These are phyloP conservation scores for Nesogale talazaci DNA, from an alignment of 2,113 vertebrate genomes.

Conservation along the genomic window DNA sequence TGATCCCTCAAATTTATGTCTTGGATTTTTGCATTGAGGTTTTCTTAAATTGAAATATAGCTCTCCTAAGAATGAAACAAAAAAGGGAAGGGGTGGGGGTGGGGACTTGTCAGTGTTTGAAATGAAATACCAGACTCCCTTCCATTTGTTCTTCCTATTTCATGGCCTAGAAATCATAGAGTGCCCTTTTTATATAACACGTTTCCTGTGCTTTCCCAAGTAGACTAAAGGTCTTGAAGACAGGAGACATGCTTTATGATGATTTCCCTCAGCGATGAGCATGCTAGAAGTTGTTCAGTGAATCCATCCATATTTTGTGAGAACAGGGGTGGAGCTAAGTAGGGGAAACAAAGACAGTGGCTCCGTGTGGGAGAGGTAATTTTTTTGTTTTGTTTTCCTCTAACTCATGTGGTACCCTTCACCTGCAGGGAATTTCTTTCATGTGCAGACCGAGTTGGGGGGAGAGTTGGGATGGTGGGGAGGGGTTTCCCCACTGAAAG, in stretches of 20 bases:
- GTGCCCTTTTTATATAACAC: neutral
- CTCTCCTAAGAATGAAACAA: conserved; percentile 8
- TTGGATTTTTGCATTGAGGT: conserved; percentile 12
- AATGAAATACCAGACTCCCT: neutral
- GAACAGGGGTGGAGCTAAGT: neutral
- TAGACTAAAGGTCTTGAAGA: neutral
- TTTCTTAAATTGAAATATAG: conserved; percentile 25
- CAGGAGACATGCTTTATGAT: conserved; percentile 11
- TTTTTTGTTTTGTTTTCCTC: conserved; percentile 47
- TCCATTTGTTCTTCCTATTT: conserved; percentile 37
- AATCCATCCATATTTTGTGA: neutral
- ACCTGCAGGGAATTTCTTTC: neutral
- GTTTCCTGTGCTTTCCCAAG: neutral
- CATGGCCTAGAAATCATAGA: neutral
- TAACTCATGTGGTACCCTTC: neutral
- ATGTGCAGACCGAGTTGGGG: neutral
- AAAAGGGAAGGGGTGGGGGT: neutral
- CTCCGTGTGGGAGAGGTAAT: neutral
- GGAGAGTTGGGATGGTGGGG: neutral
- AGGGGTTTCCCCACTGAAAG: neutral
- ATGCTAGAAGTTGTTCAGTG: neutral
- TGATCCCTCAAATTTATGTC: conserved; percentile 17
- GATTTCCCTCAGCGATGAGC: neutral
- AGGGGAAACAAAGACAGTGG: neutral
- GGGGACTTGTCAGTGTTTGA: conserved; percentile 18